Evolutionary conservation across 2,113 vertebrate species (phyloP).

Genomic region (Xiphophorus hellerii): DNA sequence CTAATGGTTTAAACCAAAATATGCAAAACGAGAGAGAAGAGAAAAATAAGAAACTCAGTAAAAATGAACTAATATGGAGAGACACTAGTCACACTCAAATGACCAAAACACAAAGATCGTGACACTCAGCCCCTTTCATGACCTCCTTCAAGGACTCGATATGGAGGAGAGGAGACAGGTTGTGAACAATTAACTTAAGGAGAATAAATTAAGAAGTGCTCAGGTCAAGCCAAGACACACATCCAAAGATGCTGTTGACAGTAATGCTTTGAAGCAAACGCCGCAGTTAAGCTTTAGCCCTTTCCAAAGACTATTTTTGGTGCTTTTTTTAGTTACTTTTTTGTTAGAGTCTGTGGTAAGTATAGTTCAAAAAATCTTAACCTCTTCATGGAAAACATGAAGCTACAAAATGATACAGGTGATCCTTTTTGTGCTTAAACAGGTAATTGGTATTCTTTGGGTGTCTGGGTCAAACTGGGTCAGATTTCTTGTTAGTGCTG

Average conservation of each 20-base stretch:
- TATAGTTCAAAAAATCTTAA: conserved; percentile 25
- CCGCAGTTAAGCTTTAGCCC: conserved; percentile 21
- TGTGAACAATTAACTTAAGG: conserved; percentile 71
- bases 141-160: conserved; percentile 37
- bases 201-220: conserved; percentile 58
- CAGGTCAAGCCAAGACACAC: conserved; percentile 53
- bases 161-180: conserved; percentile 45
- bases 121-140: conserved; percentile 40
- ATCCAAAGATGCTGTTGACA: conserved; percentile 57
- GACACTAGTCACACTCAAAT: too few species aligned
- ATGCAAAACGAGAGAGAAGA: too few species aligned
- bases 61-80: too few species aligned
- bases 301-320: conserved; percentile 10
- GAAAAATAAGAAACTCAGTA: too few species aligned
- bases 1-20: too few species aligned
- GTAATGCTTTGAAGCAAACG: conserved; percentile 34
- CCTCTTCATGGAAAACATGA: conserved; percentile 28
- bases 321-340: conserved; percentile 34
- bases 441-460: conserved; percentile 44
- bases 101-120: neutral
- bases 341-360: conserved; percentile 28
- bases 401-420: neutral
- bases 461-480: neutral
- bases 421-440: conserved; percentile 35
- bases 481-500: neutral